These are phyloP conservation scores for Myotis davidii DNA, from an alignment of 2,113 vertebrate genomes.

Conservation along the genomic window DNA sequence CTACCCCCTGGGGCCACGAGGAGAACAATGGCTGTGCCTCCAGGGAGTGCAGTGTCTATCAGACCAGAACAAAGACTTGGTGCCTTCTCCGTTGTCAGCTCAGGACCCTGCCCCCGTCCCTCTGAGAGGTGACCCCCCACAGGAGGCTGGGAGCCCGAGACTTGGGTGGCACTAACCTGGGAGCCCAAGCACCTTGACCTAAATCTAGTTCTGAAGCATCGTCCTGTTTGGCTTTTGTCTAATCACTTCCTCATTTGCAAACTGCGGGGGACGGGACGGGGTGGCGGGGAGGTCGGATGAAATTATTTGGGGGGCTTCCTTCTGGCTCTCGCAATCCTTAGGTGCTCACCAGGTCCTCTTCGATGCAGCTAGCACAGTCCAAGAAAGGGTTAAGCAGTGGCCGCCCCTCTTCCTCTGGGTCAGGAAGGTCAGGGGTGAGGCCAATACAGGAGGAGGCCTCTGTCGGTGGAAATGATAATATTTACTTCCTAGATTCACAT, in stretches of 20 bases:
- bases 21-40: not conserved
- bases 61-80: not conserved
- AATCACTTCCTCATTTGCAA: not conserved
- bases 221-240: not conserved
- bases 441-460: not conserved
- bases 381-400: not conserved
- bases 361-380: not conserved
- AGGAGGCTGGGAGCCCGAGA: not conserved
- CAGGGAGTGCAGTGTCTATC: not conserved
- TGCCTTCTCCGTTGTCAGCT: fast-evolving
- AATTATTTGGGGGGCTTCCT: not conserved
- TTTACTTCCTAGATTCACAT: not conserved
- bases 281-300: not conserved
- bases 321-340: not conserved
- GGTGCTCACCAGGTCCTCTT: not conserved
- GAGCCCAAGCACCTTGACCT: too few species aligned
- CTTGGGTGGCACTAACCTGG: not conserved
- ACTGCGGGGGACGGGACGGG: not conserved
- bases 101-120: fast-evolving
- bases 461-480: not conserved
- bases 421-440: constrained; percentile 32
- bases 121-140: not conserved
- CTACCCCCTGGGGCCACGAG: not conserved
- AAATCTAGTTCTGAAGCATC: not conserved
- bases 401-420: not conserved